A percentile compares a stretch with the other conserved stretches of the same genome.
phyloP scores from a whole-genome alignment of 2,888 invertebrate species.

The Philhelius pedissequus region DNA sequence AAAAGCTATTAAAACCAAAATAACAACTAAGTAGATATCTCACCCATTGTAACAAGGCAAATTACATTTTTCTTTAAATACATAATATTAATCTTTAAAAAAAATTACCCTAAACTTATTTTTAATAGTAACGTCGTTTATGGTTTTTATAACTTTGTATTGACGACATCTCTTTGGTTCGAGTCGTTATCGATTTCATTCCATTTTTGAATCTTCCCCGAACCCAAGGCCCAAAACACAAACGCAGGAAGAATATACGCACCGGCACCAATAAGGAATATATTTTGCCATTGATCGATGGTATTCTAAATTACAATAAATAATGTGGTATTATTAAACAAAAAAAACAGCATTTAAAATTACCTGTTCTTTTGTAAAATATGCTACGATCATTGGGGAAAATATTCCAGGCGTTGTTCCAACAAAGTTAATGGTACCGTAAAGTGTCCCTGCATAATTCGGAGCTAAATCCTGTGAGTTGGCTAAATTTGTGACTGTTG shows the following conservation, averaged over 20 bases:
- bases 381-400: constrained; percentile 84
- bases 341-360: constrained; percentile 1
- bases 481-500: constrained; percentile 82
- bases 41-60: neutral
- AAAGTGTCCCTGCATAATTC: constrained; percentile 86
- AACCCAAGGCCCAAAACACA: constrained; percentile 86
- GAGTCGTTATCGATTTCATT: constrained; percentile 79
- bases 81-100: no score
- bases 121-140: neutral
- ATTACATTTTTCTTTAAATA: neutral
- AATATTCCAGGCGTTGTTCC: constrained; percentile 86
- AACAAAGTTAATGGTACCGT: constrained; percentile 87
- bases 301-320: no score
- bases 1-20: no score
- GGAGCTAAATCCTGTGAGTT: constrained; percentile 87
- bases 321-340: no score
- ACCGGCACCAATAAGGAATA: constrained; percentile 86
- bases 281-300: constrained; percentile 86
- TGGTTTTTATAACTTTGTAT: constrained; percentile 73
- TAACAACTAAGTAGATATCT: no score
- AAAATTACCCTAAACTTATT: neutral
- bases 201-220: constrained; percentile 86
- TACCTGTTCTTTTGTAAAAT: constrained; percentile 74
- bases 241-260: constrained; percentile 85
- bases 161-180: constrained; percentile 72